A percentile compares a stretch with the other conserved stretches of the same genome.
phyloP scores from a whole-genome alignment of 1,140 invertebrate species.

The Micrasema minimum region DNA sequence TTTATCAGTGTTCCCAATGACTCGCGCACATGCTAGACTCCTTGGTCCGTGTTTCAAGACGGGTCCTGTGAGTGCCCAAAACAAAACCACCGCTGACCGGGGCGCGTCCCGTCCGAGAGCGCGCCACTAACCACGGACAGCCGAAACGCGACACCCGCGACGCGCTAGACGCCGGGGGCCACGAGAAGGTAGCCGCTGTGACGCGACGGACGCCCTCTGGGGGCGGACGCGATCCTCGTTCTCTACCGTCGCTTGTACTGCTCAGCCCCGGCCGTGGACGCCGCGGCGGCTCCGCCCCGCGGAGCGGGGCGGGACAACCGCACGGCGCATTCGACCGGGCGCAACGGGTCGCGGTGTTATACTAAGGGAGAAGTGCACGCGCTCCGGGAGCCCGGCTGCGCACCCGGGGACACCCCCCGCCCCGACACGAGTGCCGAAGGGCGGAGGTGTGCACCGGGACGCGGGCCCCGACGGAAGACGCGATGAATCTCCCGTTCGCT shows the following conservation, averaged over 20 bases:
- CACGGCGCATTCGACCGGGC: conserved; percentile 57
- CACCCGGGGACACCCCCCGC: conserved; percentile 55
- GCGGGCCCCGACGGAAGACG: conserved; percentile 55
- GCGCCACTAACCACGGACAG: conserved; percentile 54
- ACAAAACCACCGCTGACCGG: conserved; percentile 68
- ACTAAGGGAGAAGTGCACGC: conserved; percentile 66
- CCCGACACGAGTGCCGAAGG: conserved; percentile 50
- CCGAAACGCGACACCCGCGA: conserved; percentile 55
- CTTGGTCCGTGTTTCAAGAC: conserved; percentile 96
- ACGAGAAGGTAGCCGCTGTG: conserved; percentile 56
- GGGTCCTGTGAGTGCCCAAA: conserved; percentile 78
- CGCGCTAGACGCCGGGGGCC: conserved; percentile 56
- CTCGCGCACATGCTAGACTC: conserved; percentile 88
- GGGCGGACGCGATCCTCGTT: conserved; percentile 34
- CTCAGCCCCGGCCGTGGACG: conserved; percentile 17
- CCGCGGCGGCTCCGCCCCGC: conserved; percentile 43
- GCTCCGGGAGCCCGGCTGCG: conserved; percentile 56
- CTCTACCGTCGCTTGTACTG: conserved; percentile 36
- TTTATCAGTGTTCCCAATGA: conserved; percentile 63
- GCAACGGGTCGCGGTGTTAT: conserved; percentile 66
- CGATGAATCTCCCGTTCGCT: conserved; percentile 69
- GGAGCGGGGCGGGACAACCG: conserved; percentile 45
- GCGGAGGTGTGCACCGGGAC: conserved; percentile 55
- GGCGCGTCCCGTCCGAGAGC: conserved; percentile 62
- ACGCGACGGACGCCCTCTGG: conserved; percentile 53